Conservation (phyloP, 2,888 invertebrate species). For the Drosophila hamatofila region DNA sequence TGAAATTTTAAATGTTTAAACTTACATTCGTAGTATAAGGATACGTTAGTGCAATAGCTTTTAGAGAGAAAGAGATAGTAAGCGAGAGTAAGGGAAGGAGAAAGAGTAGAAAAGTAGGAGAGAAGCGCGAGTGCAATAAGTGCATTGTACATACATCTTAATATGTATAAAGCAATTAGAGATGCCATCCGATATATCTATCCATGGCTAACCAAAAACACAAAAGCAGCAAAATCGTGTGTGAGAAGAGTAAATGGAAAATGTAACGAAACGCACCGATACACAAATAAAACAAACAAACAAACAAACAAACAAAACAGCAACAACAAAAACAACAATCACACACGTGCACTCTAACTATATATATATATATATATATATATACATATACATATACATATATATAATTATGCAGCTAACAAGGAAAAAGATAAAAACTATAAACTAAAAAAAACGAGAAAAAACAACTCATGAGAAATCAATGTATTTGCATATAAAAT, state of each 20-base stretch:
- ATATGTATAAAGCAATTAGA: conserved; percentile 33
- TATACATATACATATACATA: conserved; percentile 20
- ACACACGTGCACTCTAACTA: conserved; percentile 31
- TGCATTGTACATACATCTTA: conserved; percentile 31
- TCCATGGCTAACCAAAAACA: conserved; percentile 13
- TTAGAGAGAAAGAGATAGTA: conserved; percentile 19
- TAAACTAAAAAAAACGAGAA: background rate
- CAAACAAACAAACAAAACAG: conserved; percentile 12
- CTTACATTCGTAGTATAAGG: conserved; percentile 44
- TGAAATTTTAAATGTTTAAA: conserved; percentile 49
- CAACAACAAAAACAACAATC: conserved; percentile 26
- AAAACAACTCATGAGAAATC: conserved; percentile 24
- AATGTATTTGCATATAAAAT: conserved; percentile 63
- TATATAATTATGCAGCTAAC: conserved; percentile 46
- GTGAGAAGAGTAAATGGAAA: conserved; percentile 40
- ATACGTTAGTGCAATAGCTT: conserved; percentile 56
- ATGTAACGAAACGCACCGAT: conserved; percentile 52
- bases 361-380: conserved; percentile 35
- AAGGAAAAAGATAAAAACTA: background rate
- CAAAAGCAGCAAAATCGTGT: conserved; percentile 24
- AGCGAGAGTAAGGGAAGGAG: too few relatives aligned
- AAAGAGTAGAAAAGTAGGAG: conserved; percentile 20
- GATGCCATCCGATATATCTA: conserved; percentile 19
- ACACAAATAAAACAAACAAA: conserved; percentile 17
- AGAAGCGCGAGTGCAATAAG: conserved; percentile 46